Evolutionary conservation across 2,888 invertebrate genomes (phyloP).

Genomic region (Augochlorella aurata): DNA sequence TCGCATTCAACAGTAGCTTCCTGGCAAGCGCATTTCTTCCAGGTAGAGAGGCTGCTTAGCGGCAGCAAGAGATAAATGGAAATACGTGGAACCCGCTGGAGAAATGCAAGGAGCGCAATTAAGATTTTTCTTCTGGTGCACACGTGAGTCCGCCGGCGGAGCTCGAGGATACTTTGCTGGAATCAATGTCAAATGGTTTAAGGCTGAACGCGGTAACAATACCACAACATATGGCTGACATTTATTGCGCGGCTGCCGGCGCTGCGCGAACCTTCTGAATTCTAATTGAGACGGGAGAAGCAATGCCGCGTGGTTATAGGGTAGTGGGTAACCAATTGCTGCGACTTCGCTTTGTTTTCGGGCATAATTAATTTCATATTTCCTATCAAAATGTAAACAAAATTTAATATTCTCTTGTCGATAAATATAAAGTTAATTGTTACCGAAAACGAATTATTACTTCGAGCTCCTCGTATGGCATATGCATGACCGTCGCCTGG

Average conservation of each 20-base stretch:
- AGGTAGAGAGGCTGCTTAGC: constrained; percentile 36
- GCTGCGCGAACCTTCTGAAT: background rate
- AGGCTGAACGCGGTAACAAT: background rate
- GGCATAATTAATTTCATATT: too few species aligned
- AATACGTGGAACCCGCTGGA: constrained; percentile 44
- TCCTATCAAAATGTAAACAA: too few species aligned
- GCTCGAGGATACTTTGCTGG: constrained; percentile 5
- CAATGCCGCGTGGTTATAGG: background rate
- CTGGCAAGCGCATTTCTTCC: constrained; percentile 39
- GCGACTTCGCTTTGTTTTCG: too few species aligned
- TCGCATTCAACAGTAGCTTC: constrained; percentile 30
- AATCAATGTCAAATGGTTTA: constrained; percentile 29
- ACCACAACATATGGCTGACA: constrained; percentile 4
- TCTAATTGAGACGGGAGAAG: background rate
- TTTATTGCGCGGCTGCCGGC: background rate
- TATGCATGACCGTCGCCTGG: too few species aligned
- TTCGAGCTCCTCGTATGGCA: too few species aligned
- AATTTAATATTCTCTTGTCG: too few species aligned
- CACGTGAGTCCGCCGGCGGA: constrained; percentile 7
- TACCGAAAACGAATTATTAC: too few species aligned
- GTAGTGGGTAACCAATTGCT: too few species aligned
- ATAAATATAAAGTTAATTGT: too few species aligned
- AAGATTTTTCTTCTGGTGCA: constrained; percentile 45
- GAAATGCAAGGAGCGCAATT: constrained; percentile 42
- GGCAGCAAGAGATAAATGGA: constrained; percentile 42